These are phyloP conservation scores for Chloropsis hardwickii DNA, from an alignment of 2,113 vertebrate genomes.

Conservation along the genomic window DNA sequence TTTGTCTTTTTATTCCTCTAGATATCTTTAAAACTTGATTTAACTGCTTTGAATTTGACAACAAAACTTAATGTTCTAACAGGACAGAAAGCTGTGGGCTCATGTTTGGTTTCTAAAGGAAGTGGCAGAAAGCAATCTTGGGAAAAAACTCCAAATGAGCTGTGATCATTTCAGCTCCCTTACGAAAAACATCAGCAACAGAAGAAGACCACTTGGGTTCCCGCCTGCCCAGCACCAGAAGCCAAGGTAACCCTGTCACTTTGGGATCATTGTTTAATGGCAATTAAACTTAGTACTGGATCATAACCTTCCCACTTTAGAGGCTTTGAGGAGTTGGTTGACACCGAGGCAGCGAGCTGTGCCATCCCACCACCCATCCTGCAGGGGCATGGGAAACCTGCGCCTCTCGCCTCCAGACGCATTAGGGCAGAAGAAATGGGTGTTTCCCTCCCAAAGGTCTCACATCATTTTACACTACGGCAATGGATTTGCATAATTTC, in stretches of 20 bases:
- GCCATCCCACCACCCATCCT: accelerated
- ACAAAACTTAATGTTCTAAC: neutral
- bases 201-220: neutral
- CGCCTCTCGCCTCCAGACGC: accelerated
- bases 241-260: accelerated
- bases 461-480: neutral
- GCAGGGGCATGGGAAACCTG: neutral
- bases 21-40: neutral
- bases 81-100: neutral
- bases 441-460: neutral
- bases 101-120: neutral
- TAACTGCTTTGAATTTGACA: neutral
- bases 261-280: neutral
- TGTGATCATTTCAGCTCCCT: neutral
- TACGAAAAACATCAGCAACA: neutral
- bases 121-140: neutral
- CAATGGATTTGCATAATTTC: neutral
- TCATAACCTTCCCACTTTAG: neutral
- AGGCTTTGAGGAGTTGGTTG: neutral
- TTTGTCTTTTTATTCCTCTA: neutral
- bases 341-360: neutral
- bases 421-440: neutral
- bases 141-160: neutral
- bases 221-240: neutral
- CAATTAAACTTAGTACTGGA: neutral